Base-by-base conservation (phyloP, 2,888 invertebrate species). In the Onthophagus sagittarius region DNA sequence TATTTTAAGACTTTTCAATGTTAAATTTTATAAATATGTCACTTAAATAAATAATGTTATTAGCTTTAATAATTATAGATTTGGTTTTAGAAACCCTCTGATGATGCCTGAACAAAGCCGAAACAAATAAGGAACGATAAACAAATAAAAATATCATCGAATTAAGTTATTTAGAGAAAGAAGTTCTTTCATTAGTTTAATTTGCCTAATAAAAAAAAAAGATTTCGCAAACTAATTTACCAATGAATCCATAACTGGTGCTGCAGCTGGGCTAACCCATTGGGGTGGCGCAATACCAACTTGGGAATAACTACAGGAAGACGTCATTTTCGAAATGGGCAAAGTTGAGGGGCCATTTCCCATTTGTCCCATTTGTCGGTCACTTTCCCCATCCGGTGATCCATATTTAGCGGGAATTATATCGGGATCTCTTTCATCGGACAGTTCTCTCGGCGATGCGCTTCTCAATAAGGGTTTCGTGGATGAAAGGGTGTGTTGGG, bases 341-440 rank as follows among this genome's bases (percentile, higher is more conserved):
- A 80, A 79, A 77, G 79, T 77, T 77, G 78, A 80, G 74, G 83
- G 79, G 76, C 80, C 81, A 72, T 81, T 82, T 71, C 79, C 80
- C 73, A 80, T 76, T 77, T 82, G 82, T 71, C 79, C 80, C 73
- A 80, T 76, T 77, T 82, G 82, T 78, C 81, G 81, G 71, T 81
- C 81, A 75, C 80, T 81, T 75, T 82, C 84, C 13, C 81, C 83
- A 76, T 85, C 84, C 33, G 84, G 84, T 62, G 84, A 83, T 92
- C 92, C 92, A 80, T 90, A 92, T 87, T 92, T 92, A 76, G 91
- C 91, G 76, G 92, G 92, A 83, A 93, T 92, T 75, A 92, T 90
- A 84, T 93, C 92, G 14, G 92, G 92, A 86, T 93, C 92, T 79
- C 88, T 88, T 80, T 90, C 90, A 79, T 90, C 89, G 9, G 81